Evolutionary conservation across 2,113 vertebrate genomes (phyloP), one percentile per base, ranked within the genome.

Genomic region (Nothoprocta pentlandii): DNA sequence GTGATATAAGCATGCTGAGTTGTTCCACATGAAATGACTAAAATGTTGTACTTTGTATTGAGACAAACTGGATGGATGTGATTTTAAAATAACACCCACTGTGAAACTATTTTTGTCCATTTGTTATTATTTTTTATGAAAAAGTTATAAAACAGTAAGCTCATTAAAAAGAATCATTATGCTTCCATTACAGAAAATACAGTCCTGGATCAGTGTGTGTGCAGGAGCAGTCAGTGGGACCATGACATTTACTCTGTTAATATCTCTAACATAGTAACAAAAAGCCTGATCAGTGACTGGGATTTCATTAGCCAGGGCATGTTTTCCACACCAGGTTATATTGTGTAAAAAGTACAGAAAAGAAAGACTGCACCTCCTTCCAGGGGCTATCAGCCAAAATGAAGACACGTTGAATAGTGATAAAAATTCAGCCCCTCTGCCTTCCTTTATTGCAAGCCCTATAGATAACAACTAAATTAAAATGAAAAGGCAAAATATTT

Each of bases 401-500:
- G 2, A 59, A 75, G 11, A 39, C 20, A 47, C 56, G 75, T 67
- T 86, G 10, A 61, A 75, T 59, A 75, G 25, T 61, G 14, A 42
- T 21, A 76, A 80, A 46, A 30, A 36, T 36, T 66, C 8, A 61
- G 42, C 4, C 6, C n/a, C 17, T 56, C 22, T 73, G 23, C 16
- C 6, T 67, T 46, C 30, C 51, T 42, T 26, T 67, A 59, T 41
- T 51, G 49, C 77, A 78, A 92, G 4, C 28, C 5, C 32, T 41
- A 30, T 28, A 15, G 34, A 51, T 66, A 47, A 10, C 36, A 67
- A 62, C 10, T 67, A 16, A 61, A n/a, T 49, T 42, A 20, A 61
- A 47, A 13, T 22, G 41, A 70, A 89, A 59, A n/a, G 0, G 0
- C 9, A 4, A 13, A 67, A 56, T 23, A 21, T 2, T 10, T 26